phyloP scores from a whole-genome alignment of 2,797 vertebrate species.

The Aeoliscus strigatus region DNA sequence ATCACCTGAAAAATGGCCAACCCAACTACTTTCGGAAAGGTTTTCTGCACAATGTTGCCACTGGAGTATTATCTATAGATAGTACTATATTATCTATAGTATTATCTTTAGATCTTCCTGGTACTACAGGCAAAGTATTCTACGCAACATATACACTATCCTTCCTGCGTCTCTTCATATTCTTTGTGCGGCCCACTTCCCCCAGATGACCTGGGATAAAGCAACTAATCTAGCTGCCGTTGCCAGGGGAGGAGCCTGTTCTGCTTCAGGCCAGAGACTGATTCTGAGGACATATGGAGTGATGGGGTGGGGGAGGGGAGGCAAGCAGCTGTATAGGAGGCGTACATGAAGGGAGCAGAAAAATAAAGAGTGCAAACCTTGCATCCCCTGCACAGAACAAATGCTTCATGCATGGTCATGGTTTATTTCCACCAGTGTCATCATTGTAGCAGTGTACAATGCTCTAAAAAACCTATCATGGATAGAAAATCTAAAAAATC shows the following conservation, averaged over 20 bases:
- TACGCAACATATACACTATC: conserved; percentile 17
- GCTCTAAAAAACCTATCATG: conserved; percentile 10
- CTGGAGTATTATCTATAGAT: too few relatives aligned
- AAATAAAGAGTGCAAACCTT: conserved; percentile 3
- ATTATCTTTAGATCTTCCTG: neutral
- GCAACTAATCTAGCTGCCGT: conserved; percentile 67
- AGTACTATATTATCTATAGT: neutral
- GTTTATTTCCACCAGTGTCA: conserved; percentile 45
- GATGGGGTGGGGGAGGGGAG: conserved; percentile 57
- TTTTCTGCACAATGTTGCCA: neutral
- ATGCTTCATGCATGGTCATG: conserved; percentile 4
- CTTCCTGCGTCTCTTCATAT: conserved; percentile 26
- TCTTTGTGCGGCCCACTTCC: conserved; percentile 67
- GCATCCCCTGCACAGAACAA: conserved; percentile 20
- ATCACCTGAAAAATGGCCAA: conserved; percentile 9
- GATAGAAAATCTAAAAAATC: conserved; percentile 17
- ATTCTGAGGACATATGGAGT: conserved; percentile 55
- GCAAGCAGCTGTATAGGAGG: conserved; percentile 43
- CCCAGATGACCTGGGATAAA: conserved; percentile 71
- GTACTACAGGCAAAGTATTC: neutral
- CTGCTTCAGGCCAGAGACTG: conserved; percentile 51
- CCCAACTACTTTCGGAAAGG: too few relatives aligned
- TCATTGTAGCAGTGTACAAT: conserved; percentile 40
- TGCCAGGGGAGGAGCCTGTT: conserved; percentile 68
- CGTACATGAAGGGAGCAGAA: conserved; percentile 32